Conservation (phyloP, 2,797 vertebrate genomes). For the Basileuterus tristriatus region DNA sequence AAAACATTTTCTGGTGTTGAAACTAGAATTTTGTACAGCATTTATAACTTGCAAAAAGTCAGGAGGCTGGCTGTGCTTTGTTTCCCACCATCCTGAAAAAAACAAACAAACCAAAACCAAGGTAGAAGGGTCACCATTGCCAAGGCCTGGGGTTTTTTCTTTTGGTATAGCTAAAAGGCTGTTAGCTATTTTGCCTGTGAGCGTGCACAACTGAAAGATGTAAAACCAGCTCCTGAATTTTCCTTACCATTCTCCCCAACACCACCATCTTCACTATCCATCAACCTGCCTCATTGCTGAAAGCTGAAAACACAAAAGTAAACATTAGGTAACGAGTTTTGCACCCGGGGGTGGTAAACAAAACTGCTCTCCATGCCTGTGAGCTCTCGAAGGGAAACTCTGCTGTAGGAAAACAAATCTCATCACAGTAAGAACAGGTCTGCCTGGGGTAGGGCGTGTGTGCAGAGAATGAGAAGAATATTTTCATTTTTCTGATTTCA, state of each 20-base stretch:
- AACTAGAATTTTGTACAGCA: not conserved
- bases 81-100: not conserved
- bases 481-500: not conserved
- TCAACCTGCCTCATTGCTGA: not conserved
- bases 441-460: not conserved
- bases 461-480: not conserved
- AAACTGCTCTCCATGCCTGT: not conserved
- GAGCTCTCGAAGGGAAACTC: not conserved
- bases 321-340: constrained; percentile 34
- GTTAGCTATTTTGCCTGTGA: not conserved
- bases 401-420: not conserved
- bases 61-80: not conserved
- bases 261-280: not conserved
- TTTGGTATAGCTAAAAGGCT: not conserved
- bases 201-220: not conserved
- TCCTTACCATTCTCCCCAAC: not conserved
- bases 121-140: not conserved
- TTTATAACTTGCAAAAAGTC: constrained; percentile 3
- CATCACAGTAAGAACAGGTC: not conserved
- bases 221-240: constrained; percentile 29
- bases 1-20: constrained; percentile 3
- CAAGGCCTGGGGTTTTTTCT: not conserved
- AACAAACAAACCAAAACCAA: not conserved
- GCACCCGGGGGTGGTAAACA: constrained; percentile 33
- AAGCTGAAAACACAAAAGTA: constrained; percentile 50